phyloP scores from a whole-genome alignment of 2,797 vertebrate species.

The Halcyon smyrnensis region DNA sequence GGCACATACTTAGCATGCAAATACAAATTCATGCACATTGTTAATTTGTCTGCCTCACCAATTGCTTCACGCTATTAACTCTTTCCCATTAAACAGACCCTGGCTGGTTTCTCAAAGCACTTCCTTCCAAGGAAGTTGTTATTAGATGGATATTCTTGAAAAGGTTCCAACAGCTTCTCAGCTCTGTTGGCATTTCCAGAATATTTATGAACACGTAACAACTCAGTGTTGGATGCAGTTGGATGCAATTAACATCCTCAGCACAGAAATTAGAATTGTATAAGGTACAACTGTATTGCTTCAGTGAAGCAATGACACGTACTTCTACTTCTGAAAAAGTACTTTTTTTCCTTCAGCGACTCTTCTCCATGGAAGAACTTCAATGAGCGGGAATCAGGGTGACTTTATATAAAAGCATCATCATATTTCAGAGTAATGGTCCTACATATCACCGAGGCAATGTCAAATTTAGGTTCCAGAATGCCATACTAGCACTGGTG shows the following conservation, averaged over 20 bases:
- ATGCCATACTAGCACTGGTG: fast-evolving
- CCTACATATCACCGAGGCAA: background rate
- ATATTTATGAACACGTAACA: background rate
- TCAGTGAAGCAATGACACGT: fast-evolving
- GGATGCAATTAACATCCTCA: background rate
- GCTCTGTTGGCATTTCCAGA: background rate
- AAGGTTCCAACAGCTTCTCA: constrained; percentile 17
- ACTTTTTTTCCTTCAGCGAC: background rate
- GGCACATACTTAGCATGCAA: constrained; percentile 18
- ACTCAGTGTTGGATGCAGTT: background rate
- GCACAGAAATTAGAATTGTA: background rate
- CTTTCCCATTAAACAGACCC: background rate
- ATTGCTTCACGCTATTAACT: constrained; percentile 7
- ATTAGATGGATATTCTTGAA: background rate
- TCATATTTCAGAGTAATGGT: background rate
- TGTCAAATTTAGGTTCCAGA: background rate
- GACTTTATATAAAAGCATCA: background rate
- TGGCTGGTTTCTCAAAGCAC: constrained; percentile 1
- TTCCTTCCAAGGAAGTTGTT: constrained; percentile 1
- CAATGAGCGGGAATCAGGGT: background rate
- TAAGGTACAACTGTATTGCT: background rate
- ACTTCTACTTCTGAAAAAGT: background rate
- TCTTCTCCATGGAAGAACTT: background rate
- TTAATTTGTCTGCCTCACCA: constrained; percentile 31
- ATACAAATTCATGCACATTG: background rate